A percentile compares a stretch with the other conserved stretches of the same genome.
Evolutionary conservation across 92 coral and sea anemone genomes (phyloP).

Genomic region (Isaurus tuberculatus): DNA sequence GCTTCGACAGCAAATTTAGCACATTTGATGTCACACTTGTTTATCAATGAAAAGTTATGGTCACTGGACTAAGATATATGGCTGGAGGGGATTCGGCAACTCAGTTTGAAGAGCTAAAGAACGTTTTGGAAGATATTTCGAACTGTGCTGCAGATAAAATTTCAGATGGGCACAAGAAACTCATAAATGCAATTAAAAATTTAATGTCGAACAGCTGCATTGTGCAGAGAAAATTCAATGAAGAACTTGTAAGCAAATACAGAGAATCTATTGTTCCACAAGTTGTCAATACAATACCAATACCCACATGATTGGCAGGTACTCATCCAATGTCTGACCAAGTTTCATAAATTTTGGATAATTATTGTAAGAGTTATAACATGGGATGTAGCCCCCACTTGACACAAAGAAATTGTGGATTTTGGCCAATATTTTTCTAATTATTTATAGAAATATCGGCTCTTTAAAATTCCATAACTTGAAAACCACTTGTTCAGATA

Average conservation of each 20-base stretch:
- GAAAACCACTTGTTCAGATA: conserved; percentile 2
- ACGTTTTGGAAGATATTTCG: conserved; percentile 10
- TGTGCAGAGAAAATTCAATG: background rate
- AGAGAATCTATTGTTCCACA: conserved; percentile 23
- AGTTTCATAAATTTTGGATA: background rate
- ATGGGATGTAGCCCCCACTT: conserved; percentile 4
- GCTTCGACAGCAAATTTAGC: conserved; percentile 14
- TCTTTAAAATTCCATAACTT: conserved; percentile 25
- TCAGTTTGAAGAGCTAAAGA: conserved; percentile 33
- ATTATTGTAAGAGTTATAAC: conserved; percentile 2
- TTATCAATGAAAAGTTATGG: conserved; percentile 18
- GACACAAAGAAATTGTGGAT: background rate
- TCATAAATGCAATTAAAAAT: conserved; percentile 16
- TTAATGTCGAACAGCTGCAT: background rate
- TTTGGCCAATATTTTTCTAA: background rate
- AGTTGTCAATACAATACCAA: too few relatives aligned
- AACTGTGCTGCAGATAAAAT: conserved; percentile 13
- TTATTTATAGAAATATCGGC: background rate
- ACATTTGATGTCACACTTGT: conserved; percentile 39
- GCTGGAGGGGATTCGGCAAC: conserved; percentile 33
- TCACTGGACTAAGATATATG: conserved; percentile 39
- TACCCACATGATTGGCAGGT: conserved; percentile 6
- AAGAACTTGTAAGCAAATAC: conserved; percentile 24
- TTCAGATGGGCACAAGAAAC: conserved; percentile 6
- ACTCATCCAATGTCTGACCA: background rate